Evolutionary conservation across 2,113 vertebrate genomes (phyloP), one percentile per base, ranked within the genome.

Genomic region (Thymallus thymallus): DNA sequence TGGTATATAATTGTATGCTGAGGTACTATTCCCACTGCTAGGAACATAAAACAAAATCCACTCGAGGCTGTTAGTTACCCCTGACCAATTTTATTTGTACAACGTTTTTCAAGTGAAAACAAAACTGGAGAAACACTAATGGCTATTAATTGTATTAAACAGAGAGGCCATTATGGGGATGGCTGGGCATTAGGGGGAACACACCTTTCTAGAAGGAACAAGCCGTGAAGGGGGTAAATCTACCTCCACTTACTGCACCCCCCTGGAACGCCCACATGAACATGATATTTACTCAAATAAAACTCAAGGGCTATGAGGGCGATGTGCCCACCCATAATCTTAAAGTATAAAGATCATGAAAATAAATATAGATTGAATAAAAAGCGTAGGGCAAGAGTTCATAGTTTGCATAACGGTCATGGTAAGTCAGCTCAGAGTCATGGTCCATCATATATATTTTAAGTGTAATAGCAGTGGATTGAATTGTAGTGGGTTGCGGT

Each of bases 121-220:
- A 66, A 66, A 66, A 66, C 64, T 66, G 64, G 64, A 66, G 41
- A 35, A 66, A 20, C 64, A 35, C 64, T 66, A 66, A 66, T 66
- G 64, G 64, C 64, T 35, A 66, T 66, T 66, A 66, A 66, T 66
- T 66, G 64, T 66, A 32, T 66, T 66, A 66, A 66, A 66, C 64
- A 30, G 64, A 66, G 64, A 35, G 64, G 18, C 30, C 64, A 35
- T 66, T 66, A 35, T n/a, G 64, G 20, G 64, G 64, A 32, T 66
- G 64, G 30, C 64, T 35, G 29, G 18, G 30, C 64, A 35, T 35
- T 66, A 35, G 30, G 30, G 30, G 18, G 30, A 66, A 64, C 62
- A 66, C n/a, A 66, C 30, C 64, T 20, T 24, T 23, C 60, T 4
- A 4, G n/a, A 61, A 22, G 4, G 51, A 55, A 55, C 51, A 55